Conservation (phyloP, 2,113 vertebrate species). For the Ammospiza caudacuta region DNA sequence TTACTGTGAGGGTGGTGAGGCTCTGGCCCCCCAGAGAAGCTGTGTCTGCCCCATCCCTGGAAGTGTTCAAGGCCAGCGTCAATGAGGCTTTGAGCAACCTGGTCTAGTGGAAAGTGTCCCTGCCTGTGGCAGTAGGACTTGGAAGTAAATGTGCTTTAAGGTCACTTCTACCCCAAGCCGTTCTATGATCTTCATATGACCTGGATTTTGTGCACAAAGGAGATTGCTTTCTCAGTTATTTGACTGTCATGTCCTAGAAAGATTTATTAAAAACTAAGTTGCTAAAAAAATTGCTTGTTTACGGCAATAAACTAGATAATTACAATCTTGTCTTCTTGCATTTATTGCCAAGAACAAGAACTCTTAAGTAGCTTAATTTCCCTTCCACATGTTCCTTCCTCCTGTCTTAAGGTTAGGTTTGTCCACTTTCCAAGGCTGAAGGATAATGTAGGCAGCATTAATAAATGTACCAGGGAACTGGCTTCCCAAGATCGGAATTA, state of each 20-base stretch:
- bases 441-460: conserved; percentile 8
- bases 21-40: not conserved
- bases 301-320: not conserved
- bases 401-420: not conserved
- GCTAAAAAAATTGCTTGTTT: not conserved
- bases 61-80: not conserved
- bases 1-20: not conserved
- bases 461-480: not conserved
- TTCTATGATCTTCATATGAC: not conserved
- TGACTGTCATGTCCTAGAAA: not conserved
- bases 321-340: not conserved
- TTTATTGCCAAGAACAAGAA: not conserved
- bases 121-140: not conserved
- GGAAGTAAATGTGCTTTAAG: not conserved
- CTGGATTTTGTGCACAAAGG: not conserved
- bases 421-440: not conserved
- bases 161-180: not conserved
- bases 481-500: not conserved
- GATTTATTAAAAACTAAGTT: not conserved
- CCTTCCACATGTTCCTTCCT: not conserved
- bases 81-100: not conserved
- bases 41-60: not conserved
- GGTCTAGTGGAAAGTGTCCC: not conserved
- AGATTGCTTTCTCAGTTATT: not conserved
- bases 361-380: not conserved